Base-by-base conservation (phyloP, 2,888 invertebrate species). In the Argyra leucocephala region DNA sequence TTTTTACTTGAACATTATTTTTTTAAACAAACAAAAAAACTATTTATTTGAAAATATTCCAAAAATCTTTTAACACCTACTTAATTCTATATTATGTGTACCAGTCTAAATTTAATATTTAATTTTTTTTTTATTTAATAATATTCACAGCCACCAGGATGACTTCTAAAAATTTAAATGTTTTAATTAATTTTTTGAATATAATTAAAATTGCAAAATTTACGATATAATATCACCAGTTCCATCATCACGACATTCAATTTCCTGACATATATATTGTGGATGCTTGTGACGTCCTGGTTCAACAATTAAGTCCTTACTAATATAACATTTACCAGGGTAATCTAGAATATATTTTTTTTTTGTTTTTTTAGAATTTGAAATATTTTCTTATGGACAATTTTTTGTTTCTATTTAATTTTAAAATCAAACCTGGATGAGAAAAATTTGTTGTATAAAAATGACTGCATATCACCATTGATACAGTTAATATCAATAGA, bases 141-240 rank as follows among this genome's bases (percentile, higher is more conserved):
- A 48, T 48, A 48, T 58, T 22, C 58, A 31, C 61, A 61, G 5
- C 61, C 61, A 10, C 12, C 61, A n/a, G 61, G 61, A 61, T 61
- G 61, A 10, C 61, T 61, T 21, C 61, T 61, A 61, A 31, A 58
- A 22, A 22, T 58, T 10, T 22, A 58, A 22, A 22, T 21, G 21
- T 7, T 10, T 7, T 22, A 22, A 58, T 6, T 58, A 58, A 22
- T 22, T 58, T 26, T 26, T 26, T 26, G 12, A 37, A 10, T 37
- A 37, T 15, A 37, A 37, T 37, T 37, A 37, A 12, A 37, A 37
- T 37, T 26, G 7, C 5, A 10, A 31, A 31, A 2, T 15, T 48
- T 48, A 61, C 61, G 61, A n/a, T n/a, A 61, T 26, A 61, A 61
- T 61, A 31, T 61, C 61, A 31, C 26, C 61, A 26, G 61, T 61